Evolutionary conservation across 2,888 invertebrate genomes (phyloP), one percentile per base, ranked within the genome.

Genomic region (Apamea monoglypha): DNA sequence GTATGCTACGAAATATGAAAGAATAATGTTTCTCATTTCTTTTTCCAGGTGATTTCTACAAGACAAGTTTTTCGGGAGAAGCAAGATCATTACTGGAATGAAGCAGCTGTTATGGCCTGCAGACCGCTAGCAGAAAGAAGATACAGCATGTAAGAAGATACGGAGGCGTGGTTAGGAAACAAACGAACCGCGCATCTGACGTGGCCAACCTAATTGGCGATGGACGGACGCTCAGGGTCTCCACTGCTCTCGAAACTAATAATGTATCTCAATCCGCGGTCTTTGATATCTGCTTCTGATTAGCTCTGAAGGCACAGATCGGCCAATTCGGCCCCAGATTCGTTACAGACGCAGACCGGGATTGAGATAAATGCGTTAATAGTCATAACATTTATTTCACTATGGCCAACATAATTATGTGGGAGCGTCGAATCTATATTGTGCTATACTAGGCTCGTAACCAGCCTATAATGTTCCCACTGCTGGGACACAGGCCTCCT

Each of bases 21-120:
- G 56, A 72, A 63, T 76, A 40, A 53, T 25, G 18, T 21, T 47
- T 68, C 1, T 25, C 12, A 14, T 83, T 69, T 47, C 47, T 40
- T 29, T 82, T 81, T 83, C 14, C 83, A 81, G 83, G 36, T 81
- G 21, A 69, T 64, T 29, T 53, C 1, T 53, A 16, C 50, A 36
- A 63, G 8, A 40, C 6, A 32, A 59, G 21, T 7, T 8, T 40
- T 16, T 10, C 16, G 32, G 21, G 36, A 32, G 40, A 61, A 36
- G 2, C 18, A 44, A 18, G 12, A 4, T 40, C 7, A 1, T 36
- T 18, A n/a, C 29, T 53, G 67, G 36, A 50, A 25, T 76, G 10
- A 25, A 68, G 44, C 59, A 21, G 25, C 44, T 44, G 29, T 40
- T 40, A n/a, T n/a, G 18, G 5, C 36, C 12, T 25, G 29, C 36